Conservation (phyloP, 2,888 invertebrate species). For the Metellina segmentata region DNA sequence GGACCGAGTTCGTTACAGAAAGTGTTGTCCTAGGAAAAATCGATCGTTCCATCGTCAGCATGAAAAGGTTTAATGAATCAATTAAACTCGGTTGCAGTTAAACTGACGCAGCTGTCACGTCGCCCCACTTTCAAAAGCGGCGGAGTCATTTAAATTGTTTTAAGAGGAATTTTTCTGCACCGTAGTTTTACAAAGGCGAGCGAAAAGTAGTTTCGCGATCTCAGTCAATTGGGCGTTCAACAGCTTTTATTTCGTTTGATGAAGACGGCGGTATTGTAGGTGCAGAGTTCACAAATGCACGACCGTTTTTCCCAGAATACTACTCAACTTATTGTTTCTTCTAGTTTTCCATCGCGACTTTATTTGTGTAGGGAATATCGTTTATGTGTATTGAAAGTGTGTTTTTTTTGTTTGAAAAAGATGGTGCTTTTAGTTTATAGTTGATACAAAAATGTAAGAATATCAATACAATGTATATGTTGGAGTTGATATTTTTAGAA, state of each 20-base stretch:
- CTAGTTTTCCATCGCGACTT: too few species aligned
- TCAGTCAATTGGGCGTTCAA: background rate
- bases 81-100: slow-evolving; percentile 46
- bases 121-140: slow-evolving; percentile 14
- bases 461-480: too few species aligned
- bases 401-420: too few species aligned
- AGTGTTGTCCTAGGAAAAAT: background rate
- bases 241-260: background rate
- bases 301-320: too few species aligned
- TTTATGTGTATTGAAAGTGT: too few species aligned
- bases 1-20: too few species aligned
- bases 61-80: slow-evolving; percentile 60
- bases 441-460: too few species aligned
- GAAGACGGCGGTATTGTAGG: background rate
- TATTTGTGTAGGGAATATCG: too few species aligned
- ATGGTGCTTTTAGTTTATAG: too few species aligned
- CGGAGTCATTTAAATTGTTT: slow-evolving; percentile 61
- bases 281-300: background rate
- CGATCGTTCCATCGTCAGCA: slow-evolving; percentile 48
- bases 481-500: too few species aligned
- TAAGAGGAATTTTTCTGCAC: slow-evolving; percentile 44
- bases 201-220: background rate
- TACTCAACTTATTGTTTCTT: too few species aligned
- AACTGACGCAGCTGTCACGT: slow-evolving; percentile 52
- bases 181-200: slow-evolving; percentile 11